Base-by-base conservation (phyloP, 2,888 invertebrate genomes). In the Eustalomyia histrio region DNA sequence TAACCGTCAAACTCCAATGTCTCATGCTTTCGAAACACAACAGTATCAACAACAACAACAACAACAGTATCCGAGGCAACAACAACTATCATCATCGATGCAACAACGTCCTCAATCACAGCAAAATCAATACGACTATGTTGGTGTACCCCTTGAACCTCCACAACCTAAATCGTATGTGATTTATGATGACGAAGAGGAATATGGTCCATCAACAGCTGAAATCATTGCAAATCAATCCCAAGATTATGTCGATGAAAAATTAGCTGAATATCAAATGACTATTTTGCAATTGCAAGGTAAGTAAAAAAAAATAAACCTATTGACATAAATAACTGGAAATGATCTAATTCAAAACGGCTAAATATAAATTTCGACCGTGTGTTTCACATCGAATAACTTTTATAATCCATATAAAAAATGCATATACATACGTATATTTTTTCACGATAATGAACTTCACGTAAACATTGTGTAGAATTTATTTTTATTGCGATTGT, bases 211-310 rank as follows among this genome's bases (percentile, higher is more conserved):
- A 10, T 95, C 96, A 79, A 97, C 97, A 17, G 97, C 97, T 60
- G 97, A 97, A 91, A 97, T 97, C 86, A 97, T 97, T 86, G 97
- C 97, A 82, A 95, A 95, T 90, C 97, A 97, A 91, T 96, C 96
- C 79, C 97, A 97, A 92, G 97, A 97, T 91, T 97, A 97, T 90
- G 94, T 97, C 84, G 97, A 97, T 89, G 97, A 97, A 91, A 96
- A 96, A 90, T 93, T 97, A 87, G 96, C 97, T 67, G 97, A 97
- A 92, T 97, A 97, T 90, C 97, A 97, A 91, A 95, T 96, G 83
- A 97, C 97, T 39, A 97, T 97, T 91, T 94, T 95, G 87, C 94
- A 96, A 89, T 92, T 97, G 87, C 97, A 97, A 94, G 96, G 96
- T 96, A 89, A 93, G 94, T 90, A 18, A 33, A 8, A 39, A 6